Conservation (phyloP, 2,888 invertebrate genomes). For the Tuberolachnus salignus region DNA sequence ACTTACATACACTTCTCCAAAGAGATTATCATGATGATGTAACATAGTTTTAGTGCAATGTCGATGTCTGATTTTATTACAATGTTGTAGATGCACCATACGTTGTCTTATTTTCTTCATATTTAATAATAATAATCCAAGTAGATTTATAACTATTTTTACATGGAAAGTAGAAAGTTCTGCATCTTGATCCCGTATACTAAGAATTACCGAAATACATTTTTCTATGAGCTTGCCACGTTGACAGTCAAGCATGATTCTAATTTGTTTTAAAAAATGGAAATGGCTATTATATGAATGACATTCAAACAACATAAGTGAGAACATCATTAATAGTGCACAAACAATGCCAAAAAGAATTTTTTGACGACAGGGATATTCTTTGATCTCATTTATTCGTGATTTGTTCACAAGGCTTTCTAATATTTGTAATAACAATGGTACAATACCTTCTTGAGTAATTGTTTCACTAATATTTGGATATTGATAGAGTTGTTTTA, state of each 20-base stretch:
- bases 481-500: slow-evolving; percentile 45
- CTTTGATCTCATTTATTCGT: slow-evolving; percentile 39
- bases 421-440: slow-evolving; percentile 57
- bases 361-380: slow-evolving; percentile 46
- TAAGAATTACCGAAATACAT: slow-evolving; percentile 46
- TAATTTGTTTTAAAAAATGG: slow-evolving; percentile 52
- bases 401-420: slow-evolving; percentile 55
- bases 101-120: slow-evolving; percentile 69
- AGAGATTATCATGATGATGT: slow-evolving; percentile 69
- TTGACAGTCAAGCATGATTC: slow-evolving; percentile 49
- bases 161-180: slow-evolving; percentile 50
- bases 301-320: slow-evolving; percentile 52
- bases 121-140: slow-evolving; percentile 66
- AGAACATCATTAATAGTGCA: slow-evolving; percentile 40
- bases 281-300: slow-evolving; percentile 53
- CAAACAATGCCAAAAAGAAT: slow-evolving; percentile 48
- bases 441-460: slow-evolving; percentile 56
- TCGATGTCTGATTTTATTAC: slow-evolving; percentile 66
- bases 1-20: slow-evolving; percentile 66
- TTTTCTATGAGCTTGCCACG: slow-evolving; percentile 48
- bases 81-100: slow-evolving; percentile 67
- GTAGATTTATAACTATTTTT: slow-evolving; percentile 57
- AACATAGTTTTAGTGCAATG: slow-evolving; percentile 64
- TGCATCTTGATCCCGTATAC: slow-evolving; percentile 32
- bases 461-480: slow-evolving; percentile 55